phyloP scores from a whole-genome alignment of 1,140 invertebrate genomes.

The Tetramorium simillimum region DNA sequence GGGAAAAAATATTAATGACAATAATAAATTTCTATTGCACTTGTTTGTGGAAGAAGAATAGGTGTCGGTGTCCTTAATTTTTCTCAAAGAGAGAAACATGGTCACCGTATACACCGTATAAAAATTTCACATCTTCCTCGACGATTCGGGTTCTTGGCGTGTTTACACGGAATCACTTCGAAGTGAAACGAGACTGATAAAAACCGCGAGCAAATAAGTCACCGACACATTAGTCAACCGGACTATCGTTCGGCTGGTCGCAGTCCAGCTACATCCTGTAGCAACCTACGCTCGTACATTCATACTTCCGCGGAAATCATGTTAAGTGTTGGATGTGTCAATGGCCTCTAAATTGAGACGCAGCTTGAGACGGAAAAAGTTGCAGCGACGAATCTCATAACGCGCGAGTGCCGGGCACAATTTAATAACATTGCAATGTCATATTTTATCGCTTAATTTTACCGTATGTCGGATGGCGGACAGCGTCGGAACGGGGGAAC shows the following conservation, averaged over 20 bases:
- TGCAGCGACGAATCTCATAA: neutral
- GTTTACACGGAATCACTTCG: neutral
- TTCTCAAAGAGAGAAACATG: too few relatives aligned
- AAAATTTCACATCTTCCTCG: neutral
- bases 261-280: constrained; percentile 50
- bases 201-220: neutral
- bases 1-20: too few relatives aligned
- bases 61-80: too few relatives aligned
- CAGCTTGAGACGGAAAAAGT: neutral
- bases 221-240: constrained; percentile 39
- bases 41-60: too few relatives aligned
- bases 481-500: neutral
- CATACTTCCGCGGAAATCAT: constrained; percentile 54
- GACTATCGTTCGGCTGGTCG: constrained; percentile 53
- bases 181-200: constrained; percentile 17
- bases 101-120: neutral
- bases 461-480: neutral
- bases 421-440: neutral
- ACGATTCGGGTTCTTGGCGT: neutral
- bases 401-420: neutral
- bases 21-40: too few relatives aligned
- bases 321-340: constrained; percentile 53
- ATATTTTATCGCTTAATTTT: neutral
- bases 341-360: constrained; percentile 37
- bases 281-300: constrained; percentile 54